Base-by-base conservation (phyloP, 1,140 invertebrate species). In the Orchesella cincta region DNA sequence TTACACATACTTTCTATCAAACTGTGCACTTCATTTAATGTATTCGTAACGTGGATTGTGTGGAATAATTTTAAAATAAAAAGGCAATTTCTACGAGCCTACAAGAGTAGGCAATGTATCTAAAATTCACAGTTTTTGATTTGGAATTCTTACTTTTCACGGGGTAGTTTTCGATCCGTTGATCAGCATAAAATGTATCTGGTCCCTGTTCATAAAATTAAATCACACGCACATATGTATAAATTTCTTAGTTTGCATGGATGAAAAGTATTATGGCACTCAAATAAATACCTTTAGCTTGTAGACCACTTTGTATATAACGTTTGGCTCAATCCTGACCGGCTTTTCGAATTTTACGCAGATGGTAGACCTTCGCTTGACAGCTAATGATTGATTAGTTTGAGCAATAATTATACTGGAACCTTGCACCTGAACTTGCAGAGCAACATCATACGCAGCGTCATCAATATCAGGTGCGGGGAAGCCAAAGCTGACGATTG, bases 31-130 rank as follows among this genome's bases (percentile, higher is more conserved):
- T n/a, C n/a, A n/a, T n/a, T n/a, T n/a, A n/a, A n/a, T n/a, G n/a
- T n/a, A n/a, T n/a, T n/a, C n/a, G n/a, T n/a, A n/a, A n/a, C n/a
- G n/a, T n/a, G n/a, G n/a, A n/a, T n/a, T n/a, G n/a, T n/a, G n/a
- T n/a, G n/a, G n/a, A n/a, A n/a, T n/a, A n/a, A n/a, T n/a, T n/a
- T 73, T 73, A 73, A 39, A 73, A 73, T 3, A 36, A 20, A 28
- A 73, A 73, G 8, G 35, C 34, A 73, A 73, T 73, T 23, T 73
- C 71, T 1, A 73, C 39, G n/a, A 73, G 71, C 46, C 71, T 36
- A 28, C 71, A 73, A 8, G 71, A 73, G 28, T 73, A 73, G 23
- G 71, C 71, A 46, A 73, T 73, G 71, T 73, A 73, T 26, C 71
- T 2, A 35, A 73, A 73, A 23, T 73, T 73, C 23, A 73, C 71